phyloP scores from a whole-genome alignment of 2,888 invertebrate species.

The Trachelus stipa region DNA sequence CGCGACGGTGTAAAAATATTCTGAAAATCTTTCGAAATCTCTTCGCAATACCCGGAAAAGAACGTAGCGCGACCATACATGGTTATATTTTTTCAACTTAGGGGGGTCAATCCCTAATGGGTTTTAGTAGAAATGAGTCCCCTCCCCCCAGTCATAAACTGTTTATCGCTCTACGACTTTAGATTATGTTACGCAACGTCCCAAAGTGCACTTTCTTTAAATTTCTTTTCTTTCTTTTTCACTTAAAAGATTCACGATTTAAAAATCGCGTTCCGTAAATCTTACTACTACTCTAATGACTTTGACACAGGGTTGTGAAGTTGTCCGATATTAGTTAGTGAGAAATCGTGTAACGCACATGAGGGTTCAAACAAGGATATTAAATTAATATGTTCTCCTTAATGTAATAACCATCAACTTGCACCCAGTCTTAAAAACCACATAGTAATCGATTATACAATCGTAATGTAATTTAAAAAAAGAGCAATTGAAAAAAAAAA shows the following conservation, averaged over 20 bases:
- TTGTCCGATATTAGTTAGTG: constrained; percentile 21
- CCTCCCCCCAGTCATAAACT: background rate
- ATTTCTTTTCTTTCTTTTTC: background rate
- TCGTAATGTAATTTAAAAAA: constrained; percentile 13
- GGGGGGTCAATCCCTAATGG: background rate
- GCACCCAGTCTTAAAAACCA: constrained; percentile 23
- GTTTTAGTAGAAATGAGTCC: background rate
- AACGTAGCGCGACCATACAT: background rate
- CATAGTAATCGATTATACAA: constrained; percentile 18
- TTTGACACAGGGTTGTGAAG: constrained; percentile 18
- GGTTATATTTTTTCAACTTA: background rate
- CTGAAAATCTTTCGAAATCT: constrained; percentile 11
- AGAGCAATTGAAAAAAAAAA: constrained; percentile 18
- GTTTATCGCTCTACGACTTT: background rate
- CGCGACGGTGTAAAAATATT: constrained; percentile 32
- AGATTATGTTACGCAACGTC: background rate
- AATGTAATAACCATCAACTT: constrained; percentile 21
- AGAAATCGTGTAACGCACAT: constrained; percentile 13
- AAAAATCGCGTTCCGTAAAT: constrained; percentile 13
- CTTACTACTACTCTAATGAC: constrained; percentile 33
- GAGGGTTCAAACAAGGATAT: constrained; percentile 16
- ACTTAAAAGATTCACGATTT: background rate
- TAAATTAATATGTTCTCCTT: constrained; percentile 19
- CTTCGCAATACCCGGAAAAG: background rate
- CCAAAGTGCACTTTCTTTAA: constrained; percentile 12